Evolutionary conservation across 2,113 vertebrate species (phyloP).

Genomic region (Clarias gariepinus): DNA sequence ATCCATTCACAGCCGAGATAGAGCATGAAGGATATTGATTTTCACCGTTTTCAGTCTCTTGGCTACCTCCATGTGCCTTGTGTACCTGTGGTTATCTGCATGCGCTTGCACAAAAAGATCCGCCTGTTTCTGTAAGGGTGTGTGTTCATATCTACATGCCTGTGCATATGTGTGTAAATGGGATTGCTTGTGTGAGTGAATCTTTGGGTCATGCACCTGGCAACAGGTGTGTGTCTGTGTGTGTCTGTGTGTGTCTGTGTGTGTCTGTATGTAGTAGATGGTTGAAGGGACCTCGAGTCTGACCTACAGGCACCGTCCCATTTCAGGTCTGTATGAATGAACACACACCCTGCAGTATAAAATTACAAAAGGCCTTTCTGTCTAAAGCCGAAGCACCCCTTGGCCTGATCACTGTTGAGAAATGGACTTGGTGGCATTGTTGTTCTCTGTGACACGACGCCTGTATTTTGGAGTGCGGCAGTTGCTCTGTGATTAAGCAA

Average conservation of each 20-base stretch:
- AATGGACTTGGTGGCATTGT: neutral
- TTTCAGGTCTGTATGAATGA: conserved; percentile 26
- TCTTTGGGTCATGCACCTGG: conserved; percentile 47
- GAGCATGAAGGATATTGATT: conserved; percentile 56
- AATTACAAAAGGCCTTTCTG: conserved; percentile 44
- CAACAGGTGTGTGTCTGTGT: conserved; percentile 30
- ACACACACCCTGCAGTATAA: conserved; percentile 24
- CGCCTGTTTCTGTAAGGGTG: conserved; percentile 24
- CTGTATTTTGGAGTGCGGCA: conserved; percentile 43
- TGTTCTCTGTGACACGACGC: conserved; percentile 17
- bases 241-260: conserved; percentile 33
- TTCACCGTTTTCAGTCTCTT: conserved; percentile 42
- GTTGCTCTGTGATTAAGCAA: conserved; percentile 62
- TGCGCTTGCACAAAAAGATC: neutral
- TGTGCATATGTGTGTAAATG: neutral
- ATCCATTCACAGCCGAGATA: conserved; percentile 59
- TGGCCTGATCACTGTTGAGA: conserved; percentile 2
- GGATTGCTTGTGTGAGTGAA: conserved; percentile 13
- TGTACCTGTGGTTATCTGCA: conserved; percentile 27
- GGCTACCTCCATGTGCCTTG: conserved; percentile 18
- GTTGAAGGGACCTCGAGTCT: conserved; percentile 12
- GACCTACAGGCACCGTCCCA: conserved; percentile 32
- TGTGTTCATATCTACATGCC: neutral
- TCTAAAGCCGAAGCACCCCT: neutral
- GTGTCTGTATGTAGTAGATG: conserved; percentile 14